phyloP scores from a whole-genome alignment of 1,140 invertebrate genomes.

The Drosophila guanche region DNA sequence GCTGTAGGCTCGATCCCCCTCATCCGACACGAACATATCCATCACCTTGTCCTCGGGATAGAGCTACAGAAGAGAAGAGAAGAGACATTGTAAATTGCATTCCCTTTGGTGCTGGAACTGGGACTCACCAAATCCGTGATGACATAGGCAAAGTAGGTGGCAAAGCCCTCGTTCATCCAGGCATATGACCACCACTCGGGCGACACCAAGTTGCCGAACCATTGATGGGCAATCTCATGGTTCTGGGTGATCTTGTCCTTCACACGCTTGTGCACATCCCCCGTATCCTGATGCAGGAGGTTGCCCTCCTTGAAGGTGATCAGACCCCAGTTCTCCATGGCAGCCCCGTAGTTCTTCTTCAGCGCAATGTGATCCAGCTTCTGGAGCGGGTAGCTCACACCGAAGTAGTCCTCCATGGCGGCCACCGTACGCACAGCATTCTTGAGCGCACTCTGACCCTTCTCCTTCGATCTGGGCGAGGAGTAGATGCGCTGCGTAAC shows the following conservation, averaged over 20 bases:
- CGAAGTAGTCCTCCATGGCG: slow-evolving; percentile 84
- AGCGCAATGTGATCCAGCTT: slow-evolving; percentile 90
- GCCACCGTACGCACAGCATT: slow-evolving; percentile 85
- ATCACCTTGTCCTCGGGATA: slow-evolving; percentile 88
- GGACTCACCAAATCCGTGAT: slow-evolving; percentile 83
- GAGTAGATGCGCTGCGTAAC: slow-evolving; percentile 86
- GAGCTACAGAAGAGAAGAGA: slow-evolving; percentile 83
- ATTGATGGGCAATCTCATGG: slow-evolving; percentile 88
- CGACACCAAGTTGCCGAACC: slow-evolving; percentile 89
- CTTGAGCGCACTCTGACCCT: slow-evolving; percentile 85
- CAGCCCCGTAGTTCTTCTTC: slow-evolving; percentile 90
- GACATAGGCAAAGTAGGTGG: slow-evolving; percentile 88
- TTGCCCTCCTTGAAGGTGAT: slow-evolving; percentile 87
- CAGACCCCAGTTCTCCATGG: slow-evolving; percentile 95
- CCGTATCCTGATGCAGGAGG: slow-evolving; percentile 22
- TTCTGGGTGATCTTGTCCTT: slow-evolving; percentile 81
- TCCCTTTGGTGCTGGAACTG: slow-evolving; percentile 79
- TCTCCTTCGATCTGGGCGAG: slow-evolving; percentile 85
- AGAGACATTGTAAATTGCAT: slow-evolving; percentile 69
- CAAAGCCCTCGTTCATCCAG: slow-evolving; percentile 88
- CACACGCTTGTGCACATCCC: slow-evolving; percentile 28
- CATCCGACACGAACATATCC: slow-evolving; percentile 90
- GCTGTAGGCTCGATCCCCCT: slow-evolving; percentile 66
- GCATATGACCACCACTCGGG: slow-evolving; percentile 84
- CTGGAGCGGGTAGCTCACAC: slow-evolving; percentile 84